A percentile compares a stretch with the other conserved stretches of the same genome.
Evolutionary conservation across 2,888 invertebrate species (phyloP).

Genomic region (Mycalesis mineus): DNA sequence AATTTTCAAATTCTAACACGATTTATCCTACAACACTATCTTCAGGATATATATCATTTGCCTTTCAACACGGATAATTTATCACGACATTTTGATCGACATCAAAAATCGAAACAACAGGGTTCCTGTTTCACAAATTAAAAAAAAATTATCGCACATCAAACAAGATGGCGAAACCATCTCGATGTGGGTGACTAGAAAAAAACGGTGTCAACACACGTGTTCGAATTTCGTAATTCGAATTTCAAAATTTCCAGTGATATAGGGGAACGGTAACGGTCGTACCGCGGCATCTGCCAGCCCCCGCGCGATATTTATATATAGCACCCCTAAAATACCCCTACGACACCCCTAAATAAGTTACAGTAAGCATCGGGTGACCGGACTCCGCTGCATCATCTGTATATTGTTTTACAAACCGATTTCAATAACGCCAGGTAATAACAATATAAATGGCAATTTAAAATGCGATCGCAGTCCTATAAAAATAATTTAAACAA

Average conservation of each 20-base stretch:
- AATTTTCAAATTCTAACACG: too few relatives aligned
- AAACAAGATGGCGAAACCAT: conserved; percentile 38
- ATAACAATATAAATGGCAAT: too few relatives aligned
- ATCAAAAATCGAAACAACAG: not conserved
- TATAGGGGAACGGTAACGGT: conserved; percentile 73
- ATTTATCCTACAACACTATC: too few relatives aligned
- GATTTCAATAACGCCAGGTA: too few relatives aligned
- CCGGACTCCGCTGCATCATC: conserved; percentile 45
- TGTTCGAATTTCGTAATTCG: conserved; percentile 55
- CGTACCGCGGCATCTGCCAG: conserved; percentile 60
- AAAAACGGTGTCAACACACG: conserved; percentile 69
- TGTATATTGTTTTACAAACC: conserved; percentile 41
- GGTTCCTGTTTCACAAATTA: not conserved
- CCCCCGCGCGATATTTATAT: conserved; percentile 47
- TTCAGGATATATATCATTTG: too few relatives aligned
- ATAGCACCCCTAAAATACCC: conserved; percentile 35
- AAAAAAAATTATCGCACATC: conserved; percentile 9
- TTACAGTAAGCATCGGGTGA: conserved; percentile 29
- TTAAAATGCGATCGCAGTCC: too few relatives aligned
- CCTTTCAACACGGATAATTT: too few relatives aligned
- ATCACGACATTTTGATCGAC: too few relatives aligned
- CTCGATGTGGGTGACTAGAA: conserved; percentile 34
- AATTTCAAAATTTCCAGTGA: conserved; percentile 46
- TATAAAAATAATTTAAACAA: too few relatives aligned
- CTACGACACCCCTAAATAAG: not conserved